Evolutionary conservation across 1,140 invertebrate genomes (phyloP), one percentile per base, ranked within the genome.

Genomic region (Drosophila serrata): DNA sequence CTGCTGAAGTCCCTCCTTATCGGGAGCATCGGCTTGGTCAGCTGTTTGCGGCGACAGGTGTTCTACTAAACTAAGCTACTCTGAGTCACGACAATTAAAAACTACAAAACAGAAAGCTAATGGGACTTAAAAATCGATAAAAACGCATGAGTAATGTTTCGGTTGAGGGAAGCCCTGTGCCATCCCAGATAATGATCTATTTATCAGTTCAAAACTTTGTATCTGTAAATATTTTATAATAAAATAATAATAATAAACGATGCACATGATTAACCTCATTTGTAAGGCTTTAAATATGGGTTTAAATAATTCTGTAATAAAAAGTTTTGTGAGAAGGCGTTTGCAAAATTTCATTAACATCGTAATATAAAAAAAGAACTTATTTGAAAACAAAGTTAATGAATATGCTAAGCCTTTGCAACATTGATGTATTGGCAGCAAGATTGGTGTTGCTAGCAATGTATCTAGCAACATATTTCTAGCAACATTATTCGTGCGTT

Each of bases 1-100:
- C 13, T 53, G 3, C 12, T 65, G 33, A 46, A n/a, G 5, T 9
- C 9, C 11, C 29, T 77, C 0, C 37, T 81, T 3, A 39, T 73
- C 17, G 43, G 45, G 27, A 22, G 45, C 17, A n/a, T 61, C n/a
- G 42, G 40, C 35, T 42, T 60, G 31, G n/a, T 48, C 13, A 61
- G 39, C 59, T 59, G 37, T n/a, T 64, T 37, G 56, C 27, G 33
- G 19, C 51, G 51, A 37, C 51, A 61, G 29, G 61, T 31, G 61
- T 22, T 39, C 22, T 27, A 24, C 31, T 64, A 42, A 24, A 24
- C 24, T 24, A 24, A 24, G 7, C 27, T 4, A 12, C 19, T 40
- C 37, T 64, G 37, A 64, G 51, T 64, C 56, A 61, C 15, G 19
- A 22, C 37, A 61, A 24, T 64, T 42, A 61, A 61, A 9, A 33